Base-by-base conservation (phyloP, 2,797 vertebrate species). In the Peromyscus eremicus region DNA sequence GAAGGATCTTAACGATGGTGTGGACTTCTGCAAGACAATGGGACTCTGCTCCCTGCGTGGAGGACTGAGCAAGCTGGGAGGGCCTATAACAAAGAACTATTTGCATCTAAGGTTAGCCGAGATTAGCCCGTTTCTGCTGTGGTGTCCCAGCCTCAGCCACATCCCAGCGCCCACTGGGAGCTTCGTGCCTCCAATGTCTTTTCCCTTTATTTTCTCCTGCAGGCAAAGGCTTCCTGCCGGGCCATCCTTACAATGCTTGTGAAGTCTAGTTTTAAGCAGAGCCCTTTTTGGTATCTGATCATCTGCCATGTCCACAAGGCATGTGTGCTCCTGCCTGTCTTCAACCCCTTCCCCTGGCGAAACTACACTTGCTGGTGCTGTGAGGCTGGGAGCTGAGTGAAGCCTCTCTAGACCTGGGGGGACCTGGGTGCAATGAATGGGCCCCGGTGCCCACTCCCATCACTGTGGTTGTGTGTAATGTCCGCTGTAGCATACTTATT, bases 91-190 rank as follows among this genome's bases (percentile, higher is more conserved):
- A 34, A 21, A 92, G n/a, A 68, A n/a, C 32, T 12, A 10, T 13
- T 17, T 55, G 32, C 40, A 29, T 70, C 32, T 16, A 6, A 16
- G 17, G 85, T 83, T 83, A 52, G 46, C 27, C 19, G 7, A 89
- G 62, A 52, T 32, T 23, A 14, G 88, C 25, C 16, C 55, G 23
- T 60, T 34, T 46, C 6, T 23, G 0, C 46, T 9, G 17, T 5
- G n/a, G 55, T 17, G 62, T 21, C 34, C 21, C 43, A 23, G 52
- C 75, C 21, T 2, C 4, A 9, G 21, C 91, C 91, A 34, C 17
- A 19, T 17, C 55, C 40, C 25, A 5, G 0, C 2, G 81, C 40
- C 25, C n/a, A 68, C 37, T 46, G 57, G 0, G 0, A 19, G 52
- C 37, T 49, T n/a, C 34, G 46, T 19, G 80, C 49, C n/a, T 19